Evolutionary conservation across 2,797 vertebrate species (phyloP), one percentile per base, ranked within the genome.

Genomic region (Falco columbarius): DNA sequence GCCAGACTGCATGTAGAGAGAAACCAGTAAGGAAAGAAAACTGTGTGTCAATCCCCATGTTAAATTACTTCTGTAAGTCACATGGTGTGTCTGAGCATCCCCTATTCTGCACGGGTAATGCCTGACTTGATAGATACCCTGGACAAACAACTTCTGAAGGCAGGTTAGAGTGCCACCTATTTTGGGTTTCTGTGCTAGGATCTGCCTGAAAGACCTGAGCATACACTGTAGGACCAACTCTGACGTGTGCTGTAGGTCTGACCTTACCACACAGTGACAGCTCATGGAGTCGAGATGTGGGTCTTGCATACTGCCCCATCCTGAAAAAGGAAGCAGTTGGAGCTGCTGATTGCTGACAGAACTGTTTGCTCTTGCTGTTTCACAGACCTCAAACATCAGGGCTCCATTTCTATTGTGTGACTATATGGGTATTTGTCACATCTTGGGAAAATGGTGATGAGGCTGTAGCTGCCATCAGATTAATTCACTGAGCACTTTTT

Each of bases 151-250:
- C 15, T 81, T 40, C 23, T 38, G 44, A 20, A 81, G 55, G 46
- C 8, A 21, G 63, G 9, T 40, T 40, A 8, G 11, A 52, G 15
- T 0, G 4, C 4, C 22, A 17, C 0, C 0, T 20, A 1, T 23
- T 62, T 38, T 51, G 18, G 27, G 15, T 68, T 87, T 58, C 42
- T 61, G 26, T 30, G 2, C 29, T 27, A 6, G 21, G 13, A 32
- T 68, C 3, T 75, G 14, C 34, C 14, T 38, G 66, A 32, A 56
- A 61, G 87, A 38, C 36, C 34, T 29, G 46, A 72, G 42, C 3
- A 3, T 22, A 12, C 5, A 8, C 7, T 52, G 9, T 18, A 61
- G 5, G 7, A 38, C 11, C 7, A 26, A 3, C 16, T 68, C 34
- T 59, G 70, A 61, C 17, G 27, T 63, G 20, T 30, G 40, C 44